Percentiles rank a stretch among this genome's conserved stretches.
Evolutionary conservation across 30 jellyfish, hydroid and myxozoan genomes (phyloP).

Genomic region (Chrysaora quinquecirrha): DNA sequence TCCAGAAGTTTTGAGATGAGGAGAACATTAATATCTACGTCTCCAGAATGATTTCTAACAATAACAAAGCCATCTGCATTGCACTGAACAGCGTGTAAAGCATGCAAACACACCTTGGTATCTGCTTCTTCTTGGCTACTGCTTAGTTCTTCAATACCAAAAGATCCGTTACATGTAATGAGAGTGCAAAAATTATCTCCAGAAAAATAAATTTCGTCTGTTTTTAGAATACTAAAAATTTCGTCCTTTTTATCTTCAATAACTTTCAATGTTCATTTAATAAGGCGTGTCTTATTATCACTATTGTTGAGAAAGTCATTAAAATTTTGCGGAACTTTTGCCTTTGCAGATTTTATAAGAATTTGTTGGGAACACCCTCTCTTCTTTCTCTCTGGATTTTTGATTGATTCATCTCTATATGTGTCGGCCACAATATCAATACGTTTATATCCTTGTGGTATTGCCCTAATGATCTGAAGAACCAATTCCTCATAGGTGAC

Average conservation of each 20-base stretch:
- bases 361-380: conserved; percentile 27
- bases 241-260: conserved; percentile 16
- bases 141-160: conserved; percentile 21
- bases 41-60: conserved; percentile 62
- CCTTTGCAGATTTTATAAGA: conserved; percentile 18
- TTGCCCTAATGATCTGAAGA: conserved; percentile 2
- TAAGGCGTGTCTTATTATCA: conserved; percentile 14
- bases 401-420: conserved; percentile 18
- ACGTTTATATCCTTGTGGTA: conserved; percentile 33
- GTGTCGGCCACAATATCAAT: conserved; percentile 54
- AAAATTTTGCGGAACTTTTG: conserved; percentile 47
- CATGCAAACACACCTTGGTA: conserved; percentile 44
- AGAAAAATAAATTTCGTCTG: conserved; percentile 14
- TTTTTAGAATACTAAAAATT: conserved; percentile 14
- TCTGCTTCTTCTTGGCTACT: conserved; percentile 61
- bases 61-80: conserved; percentile 44
- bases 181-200: conserved; percentile 18
- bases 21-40: conserved; percentile 30
- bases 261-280: conserved; percentile 7
- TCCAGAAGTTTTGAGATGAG: neutral
- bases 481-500: neutral
- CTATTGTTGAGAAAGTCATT: conserved; percentile 8
- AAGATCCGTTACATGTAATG: conserved; percentile 25
- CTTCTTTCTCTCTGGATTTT: conserved; percentile 40
- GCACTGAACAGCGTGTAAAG: conserved; percentile 20